Base-by-base conservation (phyloP, 2,797 vertebrate species). In the Rhinophrynus dorsalis region DNA sequence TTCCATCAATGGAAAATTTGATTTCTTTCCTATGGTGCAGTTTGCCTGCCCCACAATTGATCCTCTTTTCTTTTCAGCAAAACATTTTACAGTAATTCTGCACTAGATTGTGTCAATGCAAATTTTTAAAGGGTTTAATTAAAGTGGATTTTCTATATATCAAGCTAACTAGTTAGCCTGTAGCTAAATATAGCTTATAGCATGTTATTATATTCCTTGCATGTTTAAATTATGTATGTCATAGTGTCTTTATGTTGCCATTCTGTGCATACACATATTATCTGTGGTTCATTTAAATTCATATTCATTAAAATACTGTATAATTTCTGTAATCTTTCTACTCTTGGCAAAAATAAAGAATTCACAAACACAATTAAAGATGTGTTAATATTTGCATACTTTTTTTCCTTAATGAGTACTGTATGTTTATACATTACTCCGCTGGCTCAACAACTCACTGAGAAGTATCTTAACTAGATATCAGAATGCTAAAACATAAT, bases 321-420 rank as follows among this genome's bases (percentile, higher is more conserved):
- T 56, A 47, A 63, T 55, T 60, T 55, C 40, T 27, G 30, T 56
- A 29, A 69, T 69, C 38, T 21, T 8, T 69, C 67, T 52, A 61
- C 27, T 33, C 12, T 35, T 52, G 57, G 50, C 15, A 58, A 42
- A 42, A 44, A 59, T 21, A 65, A 2, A 38, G 6, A 59, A 68
- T 24, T 26, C 37, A 54, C 47, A 69, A 69, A 69, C 54, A 61
- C 47, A 61, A 69, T 61, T 61, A 69, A 54, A 26, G 54, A 45
- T 17, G 11, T 38, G 57, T 47, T 33, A 69, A 69, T 69, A 61
- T 69, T 69, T 69, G 67, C 48, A 52, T 68, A 68, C 55, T 29
- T 13, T 42, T 50, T 52, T 56, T 51, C 26, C 26, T 68, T 68
- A 59, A 68, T 60, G 24, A 51, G 40, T 60, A n/a, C n/a, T n/a